Evolutionary conservation across 2,797 vertebrate genomes (phyloP).

Genomic region (Oceanodroma leucorhoa): DNA sequence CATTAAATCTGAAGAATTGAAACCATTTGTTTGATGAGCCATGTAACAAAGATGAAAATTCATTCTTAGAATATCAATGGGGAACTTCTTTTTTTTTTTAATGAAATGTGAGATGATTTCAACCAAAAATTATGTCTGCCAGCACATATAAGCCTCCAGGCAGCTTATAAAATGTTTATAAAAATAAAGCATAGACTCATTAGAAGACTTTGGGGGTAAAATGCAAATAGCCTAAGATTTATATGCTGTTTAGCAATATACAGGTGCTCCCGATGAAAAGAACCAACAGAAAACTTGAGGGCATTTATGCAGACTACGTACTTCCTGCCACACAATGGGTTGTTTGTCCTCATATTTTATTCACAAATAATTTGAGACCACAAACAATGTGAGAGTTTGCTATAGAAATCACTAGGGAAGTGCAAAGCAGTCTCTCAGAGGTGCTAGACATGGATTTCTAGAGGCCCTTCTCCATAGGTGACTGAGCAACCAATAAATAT

Average conservation of each 20-base stretch:
- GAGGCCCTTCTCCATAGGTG: rapidly evolving
- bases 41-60: constrained; percentile 23
- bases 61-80: constrained; percentile 27
- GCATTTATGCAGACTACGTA: neutral
- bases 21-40: constrained; percentile 41
- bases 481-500: neutral
- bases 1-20: constrained; percentile 38
- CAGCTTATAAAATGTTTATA: constrained; percentile 34
- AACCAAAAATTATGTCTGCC: constrained; percentile 11
- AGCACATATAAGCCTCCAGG: neutral
- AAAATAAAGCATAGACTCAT: constrained; percentile 29
- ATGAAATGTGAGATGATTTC: constrained; percentile 39
- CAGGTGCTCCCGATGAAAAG: constrained; percentile 16
- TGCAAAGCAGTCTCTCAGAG: neutral
- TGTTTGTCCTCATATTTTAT: constrained; percentile 21
- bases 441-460: neutral
- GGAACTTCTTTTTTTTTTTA: neutral
- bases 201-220: constrained; percentile 32
- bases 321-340: neutral
- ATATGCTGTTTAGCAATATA: constrained; percentile 11
- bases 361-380: neutral
- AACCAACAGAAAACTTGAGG: constrained; percentile 36
- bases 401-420: neutral
- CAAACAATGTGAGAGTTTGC: neutral
- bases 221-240: constrained; percentile 31